Percentiles rank a stretch among this genome's conserved stretches.
Evolutionary conservation across 2,888 invertebrate species (phyloP).

Genomic region (Phalera bucephala): DNA sequence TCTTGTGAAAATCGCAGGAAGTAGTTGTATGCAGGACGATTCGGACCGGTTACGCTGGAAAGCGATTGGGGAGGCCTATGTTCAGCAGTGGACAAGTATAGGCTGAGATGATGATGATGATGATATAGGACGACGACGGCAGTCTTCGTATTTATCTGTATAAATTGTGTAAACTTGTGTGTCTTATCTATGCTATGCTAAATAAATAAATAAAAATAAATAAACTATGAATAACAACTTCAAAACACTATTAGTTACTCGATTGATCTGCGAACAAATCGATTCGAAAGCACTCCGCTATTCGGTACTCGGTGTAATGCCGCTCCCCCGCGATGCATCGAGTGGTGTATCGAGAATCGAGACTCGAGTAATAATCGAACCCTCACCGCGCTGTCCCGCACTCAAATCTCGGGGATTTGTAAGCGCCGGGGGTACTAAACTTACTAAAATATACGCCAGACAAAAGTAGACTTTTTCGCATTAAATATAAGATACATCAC

Average conservation of each 20-base stretch:
- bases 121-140: too few relatives aligned
- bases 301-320: constrained; percentile 53
- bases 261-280: constrained; percentile 55
- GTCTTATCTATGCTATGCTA: too few relatives aligned
- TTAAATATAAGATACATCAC: constrained; percentile 20
- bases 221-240: too few relatives aligned
- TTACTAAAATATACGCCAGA: constrained; percentile 14
- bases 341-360: constrained; percentile 70
- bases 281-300: constrained; percentile 38
- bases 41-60: too few relatives aligned
- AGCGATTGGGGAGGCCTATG: too few relatives aligned
- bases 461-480: constrained; percentile 39
- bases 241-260: constrained; percentile 21
- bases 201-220: too few relatives aligned
- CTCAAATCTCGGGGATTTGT: constrained; percentile 74
- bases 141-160: too few relatives aligned
- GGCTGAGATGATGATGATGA: too few relatives aligned
- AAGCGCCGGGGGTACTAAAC: constrained; percentile 38
- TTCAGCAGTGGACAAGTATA: too few relatives aligned
- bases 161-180: too few relatives aligned
- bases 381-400: constrained; percentile 62
- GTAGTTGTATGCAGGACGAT: too few relatives aligned
- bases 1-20: too few relatives aligned
- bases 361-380: constrained; percentile 73
- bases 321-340: constrained; percentile 68